Base-by-base conservation (phyloP, 2,888 invertebrate species). In the Oscheius onirici region DNA sequence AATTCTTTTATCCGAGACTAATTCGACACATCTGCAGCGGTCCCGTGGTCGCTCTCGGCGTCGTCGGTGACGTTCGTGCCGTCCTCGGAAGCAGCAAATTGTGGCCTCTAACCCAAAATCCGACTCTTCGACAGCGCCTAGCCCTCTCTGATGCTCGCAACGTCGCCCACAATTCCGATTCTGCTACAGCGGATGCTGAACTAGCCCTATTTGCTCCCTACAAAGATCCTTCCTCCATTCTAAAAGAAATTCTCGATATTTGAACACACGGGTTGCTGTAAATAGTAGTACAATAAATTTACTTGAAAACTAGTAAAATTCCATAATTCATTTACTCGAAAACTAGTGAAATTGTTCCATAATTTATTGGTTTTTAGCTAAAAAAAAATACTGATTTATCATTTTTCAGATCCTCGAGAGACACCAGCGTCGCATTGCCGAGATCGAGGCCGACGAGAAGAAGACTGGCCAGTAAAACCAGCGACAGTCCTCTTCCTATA, bases 111-210 rank as follows among this genome's bases (percentile, higher is more conserved):
- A 22, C 46, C n/a, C 57, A 73, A 28, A 66, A 58, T 1, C 20
- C 17, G 0, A 91, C 92, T 66, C 92, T 97, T 75, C 90, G 97
- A 82, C 94, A 94, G 1, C 90, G 91, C 85, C 94, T 92, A 90
- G 96, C 96, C 0, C 90, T 96, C 22, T 94, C 95, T 0, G 96
- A 97, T 88, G 96, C 96, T 0, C 91, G 96, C 83, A 97, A 97
- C 90, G 94, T 93, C 1, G 92, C 93, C 10, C 97, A 97, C 90
- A 96, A 96, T 20, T 95, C 95, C 87, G 95, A 94, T 92, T 90
- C 67, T 6, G 71, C 70, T 15, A 41, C 55, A 22, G 72, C 75
- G 6, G 58, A 46, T 1, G 15, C 57, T 15, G 79, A 78, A 58
- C 40, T 78, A 51, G 55, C 71, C 15, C 63, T 78, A n/a, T 73